phyloP scores from a whole-genome alignment of 2,888 invertebrate genomes.

The Sialis lutaria region DNA sequence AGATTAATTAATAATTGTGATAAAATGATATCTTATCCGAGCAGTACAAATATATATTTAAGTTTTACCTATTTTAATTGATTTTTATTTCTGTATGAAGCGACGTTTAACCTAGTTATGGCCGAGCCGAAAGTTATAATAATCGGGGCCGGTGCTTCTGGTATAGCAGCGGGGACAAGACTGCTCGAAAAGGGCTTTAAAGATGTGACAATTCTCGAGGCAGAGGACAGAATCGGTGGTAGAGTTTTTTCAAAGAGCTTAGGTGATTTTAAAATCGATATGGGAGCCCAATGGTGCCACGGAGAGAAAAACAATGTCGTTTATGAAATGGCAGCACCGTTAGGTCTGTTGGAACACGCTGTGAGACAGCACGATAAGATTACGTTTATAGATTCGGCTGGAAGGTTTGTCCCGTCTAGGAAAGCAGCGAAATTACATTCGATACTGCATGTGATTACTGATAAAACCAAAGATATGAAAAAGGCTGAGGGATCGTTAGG shows the following conservation, averaged over 20 bases:
- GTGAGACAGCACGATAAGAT: conserved; percentile 14
- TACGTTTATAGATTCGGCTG: conserved; percentile 17
- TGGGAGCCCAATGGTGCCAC: conserved; percentile 26
- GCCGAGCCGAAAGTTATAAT: conserved; percentile 25
- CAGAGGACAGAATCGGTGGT: conserved; percentile 39
- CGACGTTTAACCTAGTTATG: not conserved
- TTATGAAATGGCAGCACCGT: conserved; percentile 19
- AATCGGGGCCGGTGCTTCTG: conserved; percentile 39
- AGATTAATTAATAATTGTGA: too few species aligned
- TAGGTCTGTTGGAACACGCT: conserved; percentile 15
- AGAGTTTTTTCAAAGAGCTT: conserved; percentile 16
- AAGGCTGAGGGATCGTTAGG: conserved; percentile 16
- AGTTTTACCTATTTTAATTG: too few species aligned
- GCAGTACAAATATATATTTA: too few species aligned
- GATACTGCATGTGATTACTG: conserved; percentile 14
- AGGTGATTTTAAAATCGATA: conserved; percentile 14
- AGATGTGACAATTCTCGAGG: conserved; percentile 39
- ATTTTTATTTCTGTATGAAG: too few species aligned
- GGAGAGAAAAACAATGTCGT: conserved; percentile 22
- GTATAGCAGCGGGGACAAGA: conserved; percentile 30
- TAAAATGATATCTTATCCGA: too few species aligned
- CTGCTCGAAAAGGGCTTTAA: conserved; percentile 19
- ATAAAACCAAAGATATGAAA: conserved; percentile 14
- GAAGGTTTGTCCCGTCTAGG: conserved; percentile 15
- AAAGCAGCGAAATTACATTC: conserved; percentile 15